Evolutionary conservation across 2,797 vertebrate genomes (phyloP).

Genomic region (Allobates femoralis): DNA sequence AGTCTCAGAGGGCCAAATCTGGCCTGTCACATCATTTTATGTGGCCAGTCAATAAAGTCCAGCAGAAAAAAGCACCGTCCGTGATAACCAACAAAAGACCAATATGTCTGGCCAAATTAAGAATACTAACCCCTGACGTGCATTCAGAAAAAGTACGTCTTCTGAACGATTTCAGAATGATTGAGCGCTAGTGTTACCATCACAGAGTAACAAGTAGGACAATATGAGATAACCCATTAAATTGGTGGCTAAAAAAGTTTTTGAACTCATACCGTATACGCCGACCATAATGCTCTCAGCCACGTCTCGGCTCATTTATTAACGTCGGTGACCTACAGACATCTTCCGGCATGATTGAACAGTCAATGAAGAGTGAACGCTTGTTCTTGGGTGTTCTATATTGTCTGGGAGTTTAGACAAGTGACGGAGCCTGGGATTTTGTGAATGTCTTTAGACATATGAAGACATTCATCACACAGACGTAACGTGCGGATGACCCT

Average conservation of each 20-base stretch:
- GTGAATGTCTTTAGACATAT: constrained; percentile 42
- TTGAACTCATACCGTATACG: background rate
- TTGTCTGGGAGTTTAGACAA: constrained; percentile 13
- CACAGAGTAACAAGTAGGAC: too few relatives aligned
- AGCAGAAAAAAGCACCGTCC: too few relatives aligned
- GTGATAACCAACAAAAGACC: too few relatives aligned
- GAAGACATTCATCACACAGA: constrained; percentile 7
- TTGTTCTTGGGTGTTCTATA: background rate
- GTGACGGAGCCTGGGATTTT: constrained; percentile 29
- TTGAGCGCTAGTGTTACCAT: background rate
- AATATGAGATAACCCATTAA: too few relatives aligned
- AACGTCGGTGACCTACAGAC: background rate
- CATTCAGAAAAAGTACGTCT: too few relatives aligned
- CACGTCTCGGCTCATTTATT: constrained; percentile 5
- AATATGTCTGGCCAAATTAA: too few relatives aligned
- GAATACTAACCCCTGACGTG: too few relatives aligned
- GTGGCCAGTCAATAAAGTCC: too few relatives aligned
- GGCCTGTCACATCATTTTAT: too few relatives aligned
- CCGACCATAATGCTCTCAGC: background rate
- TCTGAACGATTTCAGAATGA: background rate
- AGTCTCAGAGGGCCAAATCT: too few relatives aligned
- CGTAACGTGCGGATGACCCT: constrained; percentile 37
- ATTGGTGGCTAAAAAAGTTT: too few relatives aligned
- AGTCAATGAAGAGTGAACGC: constrained; percentile 38
- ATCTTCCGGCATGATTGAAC: constrained; percentile 9